Evolutionary conservation across 1,140 invertebrate species (phyloP).

Genomic region (Prorops nasuta): DNA sequence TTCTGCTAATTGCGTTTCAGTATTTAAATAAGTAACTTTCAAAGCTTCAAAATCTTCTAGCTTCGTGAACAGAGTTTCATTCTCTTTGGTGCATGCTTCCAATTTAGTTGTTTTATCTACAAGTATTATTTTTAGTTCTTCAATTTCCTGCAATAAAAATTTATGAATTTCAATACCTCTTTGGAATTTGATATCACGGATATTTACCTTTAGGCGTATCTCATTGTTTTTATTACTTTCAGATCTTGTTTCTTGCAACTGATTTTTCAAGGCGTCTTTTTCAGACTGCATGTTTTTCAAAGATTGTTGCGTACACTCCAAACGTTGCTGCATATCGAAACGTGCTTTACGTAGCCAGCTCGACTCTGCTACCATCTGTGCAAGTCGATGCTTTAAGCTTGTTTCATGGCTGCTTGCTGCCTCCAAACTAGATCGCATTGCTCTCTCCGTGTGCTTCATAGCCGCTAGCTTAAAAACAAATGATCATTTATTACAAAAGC

Average conservation of each 20-base stretch:
- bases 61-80: too few relatives aligned
- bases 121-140: conserved; percentile 39
- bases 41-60: too few relatives aligned
- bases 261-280: conserved; percentile 31
- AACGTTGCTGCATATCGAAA: conserved; percentile 55
- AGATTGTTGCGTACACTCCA: conserved; percentile 57
- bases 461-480: conserved; percentile 45
- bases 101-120: conserved; percentile 29
- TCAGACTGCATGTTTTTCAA: conserved; percentile 50
- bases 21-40: too few relatives aligned
- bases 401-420: conserved; percentile 56
- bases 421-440: conserved; percentile 56
- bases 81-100: too few relatives aligned
- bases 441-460: conserved; percentile 56
- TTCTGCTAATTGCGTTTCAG: too few relatives aligned
- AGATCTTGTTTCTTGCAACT: conserved; percentile 29
- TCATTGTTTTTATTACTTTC: conserved; percentile 32
- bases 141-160: conserved; percentile 35
- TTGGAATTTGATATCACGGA: too few relatives aligned
- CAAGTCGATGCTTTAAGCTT: conserved; percentile 55
- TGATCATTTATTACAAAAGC: too few relatives aligned
- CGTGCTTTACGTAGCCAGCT: conserved; percentile 56
- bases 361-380: conserved; percentile 53
- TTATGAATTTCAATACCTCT: too few relatives aligned
- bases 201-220: conserved; percentile 29